These are phyloP conservation scores for Sclerurus mexicanus DNA, from an alignment of 2,113 vertebrate species.

Conservation along the genomic window DNA sequence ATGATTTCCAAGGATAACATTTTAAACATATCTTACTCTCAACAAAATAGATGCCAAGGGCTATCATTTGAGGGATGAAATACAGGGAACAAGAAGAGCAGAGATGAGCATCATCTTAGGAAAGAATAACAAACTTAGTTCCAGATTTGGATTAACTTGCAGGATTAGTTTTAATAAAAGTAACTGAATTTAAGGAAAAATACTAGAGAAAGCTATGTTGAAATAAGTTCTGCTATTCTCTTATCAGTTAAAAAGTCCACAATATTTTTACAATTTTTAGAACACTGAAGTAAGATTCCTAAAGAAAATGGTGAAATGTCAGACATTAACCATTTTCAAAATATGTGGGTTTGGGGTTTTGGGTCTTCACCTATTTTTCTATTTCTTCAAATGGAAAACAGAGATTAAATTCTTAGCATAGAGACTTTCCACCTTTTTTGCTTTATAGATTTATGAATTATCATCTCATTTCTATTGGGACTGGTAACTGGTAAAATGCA, in stretches of 20 bases:
- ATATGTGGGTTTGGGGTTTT: background rate
- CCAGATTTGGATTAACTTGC: background rate
- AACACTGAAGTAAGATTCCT: background rate
- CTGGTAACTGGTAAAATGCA: background rate
- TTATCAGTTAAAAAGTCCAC: background rate
- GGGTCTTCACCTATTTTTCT: background rate
- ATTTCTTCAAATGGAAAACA: background rate
- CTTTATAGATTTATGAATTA: background rate
- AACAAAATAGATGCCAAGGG: background rate
- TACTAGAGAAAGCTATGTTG: background rate
- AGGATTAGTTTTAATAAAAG: background rate
- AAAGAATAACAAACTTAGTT: background rate
- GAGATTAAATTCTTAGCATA: background rate
- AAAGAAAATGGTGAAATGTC: background rate
- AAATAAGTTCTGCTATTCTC: background rate
- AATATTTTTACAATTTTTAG: background rate
- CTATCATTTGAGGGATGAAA: background rate
- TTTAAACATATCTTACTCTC: background rate
- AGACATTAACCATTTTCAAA: background rate
- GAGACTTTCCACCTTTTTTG: background rate
- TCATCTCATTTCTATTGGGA: background rate
- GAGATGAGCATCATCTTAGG: background rate
- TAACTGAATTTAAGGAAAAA: background rate
- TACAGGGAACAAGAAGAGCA: background rate
- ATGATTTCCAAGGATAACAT: background rate